Evolutionary conservation across 2,888 invertebrate genomes (phyloP).

Genomic region (Drosophila villosipedis): DNA sequence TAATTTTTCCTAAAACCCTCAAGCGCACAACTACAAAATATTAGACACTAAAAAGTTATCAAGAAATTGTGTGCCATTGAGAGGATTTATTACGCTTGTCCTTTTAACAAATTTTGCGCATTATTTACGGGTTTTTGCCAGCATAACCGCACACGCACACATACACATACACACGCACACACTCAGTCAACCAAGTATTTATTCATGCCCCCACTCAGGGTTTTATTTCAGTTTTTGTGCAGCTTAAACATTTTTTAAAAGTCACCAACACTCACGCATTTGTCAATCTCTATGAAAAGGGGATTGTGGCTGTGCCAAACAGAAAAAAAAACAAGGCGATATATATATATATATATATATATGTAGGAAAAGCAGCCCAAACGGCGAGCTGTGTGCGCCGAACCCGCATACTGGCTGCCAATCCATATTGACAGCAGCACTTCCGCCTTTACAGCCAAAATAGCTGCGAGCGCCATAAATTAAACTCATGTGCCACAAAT

Average conservation of each 20-base stretch:
- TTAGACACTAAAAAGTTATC: slow-evolving; percentile 75
- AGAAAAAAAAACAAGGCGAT: not conserved
- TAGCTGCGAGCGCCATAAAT: slow-evolving; percentile 79
- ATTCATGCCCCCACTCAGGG: slow-evolving; percentile 27
- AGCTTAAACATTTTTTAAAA: slow-evolving; percentile 80
- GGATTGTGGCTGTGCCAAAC: slow-evolving; percentile 39
- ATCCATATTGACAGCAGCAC: slow-evolving; percentile 80
- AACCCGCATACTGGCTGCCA: slow-evolving; percentile 66
- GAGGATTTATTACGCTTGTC: slow-evolving; percentile 79
- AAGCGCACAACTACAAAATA: slow-evolving; percentile 47
- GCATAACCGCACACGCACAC: slow-evolving; percentile 34
- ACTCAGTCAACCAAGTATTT: slow-evolving; percentile 46
- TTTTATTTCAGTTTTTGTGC: slow-evolving; percentile 74
- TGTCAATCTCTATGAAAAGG: slow-evolving; percentile 75
- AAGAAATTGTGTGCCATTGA: slow-evolving; percentile 77
- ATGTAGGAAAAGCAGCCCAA: slow-evolving; percentile 16
- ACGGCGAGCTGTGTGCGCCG: slow-evolving; percentile 27
- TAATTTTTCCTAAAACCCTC: slow-evolving; percentile 50
- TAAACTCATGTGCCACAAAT: slow-evolving; percentile 79
- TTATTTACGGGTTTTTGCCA: slow-evolving; percentile 68
- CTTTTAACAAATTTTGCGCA: slow-evolving; percentile 79
- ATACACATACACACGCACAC: slow-evolving; percentile 6
- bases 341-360: not conserved
- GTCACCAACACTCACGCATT: slow-evolving; percentile 80
- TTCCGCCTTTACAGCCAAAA: slow-evolving; percentile 80